A percentile compares a stretch with the other conserved stretches of the same genome.
Conservation (phyloP, 1,140 invertebrate species). For the Lutraria rhynchaena region DNA sequence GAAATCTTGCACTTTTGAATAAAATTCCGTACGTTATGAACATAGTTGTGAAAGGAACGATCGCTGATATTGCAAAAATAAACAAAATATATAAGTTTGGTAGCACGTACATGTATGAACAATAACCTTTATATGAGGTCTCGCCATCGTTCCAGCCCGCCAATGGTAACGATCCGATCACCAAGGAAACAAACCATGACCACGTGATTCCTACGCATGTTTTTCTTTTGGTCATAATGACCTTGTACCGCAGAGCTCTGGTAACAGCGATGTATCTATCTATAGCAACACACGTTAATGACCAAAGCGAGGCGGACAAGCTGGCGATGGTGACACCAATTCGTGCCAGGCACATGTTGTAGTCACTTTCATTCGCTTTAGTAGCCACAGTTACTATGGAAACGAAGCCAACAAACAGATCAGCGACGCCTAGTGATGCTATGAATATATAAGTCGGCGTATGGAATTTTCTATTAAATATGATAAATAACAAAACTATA, state of each 20-base stretch:
- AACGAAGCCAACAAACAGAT: slow-evolving; percentile 68
- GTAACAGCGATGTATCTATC: slow-evolving; percentile 71
- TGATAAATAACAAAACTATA: slow-evolving; percentile 59
- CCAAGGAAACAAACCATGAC: slow-evolving; percentile 61
- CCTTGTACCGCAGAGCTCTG: slow-evolving; percentile 60
- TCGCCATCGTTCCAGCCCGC: slow-evolving; percentile 64
- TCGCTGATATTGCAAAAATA: slow-evolving; percentile 58
- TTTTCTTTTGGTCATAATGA: slow-evolving; percentile 59
- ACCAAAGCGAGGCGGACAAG: slow-evolving; percentile 62
- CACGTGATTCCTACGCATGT: slow-evolving; percentile 48
- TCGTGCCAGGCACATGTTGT: slow-evolving; percentile 62
- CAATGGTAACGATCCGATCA: slow-evolving; percentile 66
- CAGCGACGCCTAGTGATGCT: slow-evolving; percentile 63
- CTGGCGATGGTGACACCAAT: slow-evolving; percentile 65
- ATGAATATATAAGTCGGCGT: slow-evolving; percentile 66
- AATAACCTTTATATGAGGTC: slow-evolving; percentile 60
- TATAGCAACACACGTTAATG: slow-evolving; percentile 66
- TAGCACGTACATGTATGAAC: slow-evolving; percentile 70
- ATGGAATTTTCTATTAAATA: slow-evolving; percentile 61
- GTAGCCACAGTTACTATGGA: slow-evolving; percentile 68
- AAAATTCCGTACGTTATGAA: slow-evolving; percentile 64
- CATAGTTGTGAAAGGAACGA: slow-evolving; percentile 67
- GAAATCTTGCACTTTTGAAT: slow-evolving; percentile 65
- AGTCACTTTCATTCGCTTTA: slow-evolving; percentile 60
- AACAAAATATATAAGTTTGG: slow-evolving; percentile 63